phyloP scores from a whole-genome alignment of 2,113 vertebrate species.

The Barnardius zonarius region DNA sequence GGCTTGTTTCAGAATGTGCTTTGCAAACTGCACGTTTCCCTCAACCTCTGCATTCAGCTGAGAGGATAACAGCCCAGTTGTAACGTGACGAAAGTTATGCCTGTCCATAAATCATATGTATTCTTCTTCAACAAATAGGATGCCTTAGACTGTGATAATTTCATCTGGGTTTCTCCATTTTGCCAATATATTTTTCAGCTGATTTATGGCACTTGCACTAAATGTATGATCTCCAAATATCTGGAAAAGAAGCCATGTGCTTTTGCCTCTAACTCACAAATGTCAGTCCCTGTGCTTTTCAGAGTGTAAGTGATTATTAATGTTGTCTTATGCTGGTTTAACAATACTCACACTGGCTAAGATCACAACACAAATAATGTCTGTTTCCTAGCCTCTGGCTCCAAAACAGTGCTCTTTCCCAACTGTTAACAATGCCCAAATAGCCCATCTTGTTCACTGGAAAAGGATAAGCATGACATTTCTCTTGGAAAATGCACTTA shows the following conservation, averaged over 20 bases:
- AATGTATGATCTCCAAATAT: background rate
- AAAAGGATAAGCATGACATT: background rate
- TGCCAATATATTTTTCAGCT: constrained; percentile 3
- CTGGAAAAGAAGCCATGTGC: background rate
- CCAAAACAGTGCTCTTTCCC: background rate
- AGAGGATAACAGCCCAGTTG: background rate
- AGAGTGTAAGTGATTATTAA: constrained; percentile 8
- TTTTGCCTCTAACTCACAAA: constrained; percentile 12
- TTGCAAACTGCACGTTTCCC: background rate
- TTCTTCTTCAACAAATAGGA: background rate
- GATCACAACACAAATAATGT: constrained; percentile 1
- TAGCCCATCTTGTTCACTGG: background rate
- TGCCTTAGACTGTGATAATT: background rate
- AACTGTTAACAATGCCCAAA: background rate
- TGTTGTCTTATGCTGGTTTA: background rate
- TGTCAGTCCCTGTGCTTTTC: background rate
- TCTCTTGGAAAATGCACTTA: background rate
- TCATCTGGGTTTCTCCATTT: background rate
- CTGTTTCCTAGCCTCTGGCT: background rate
- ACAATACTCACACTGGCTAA: constrained; percentile 11
- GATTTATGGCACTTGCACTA: constrained; percentile 10
- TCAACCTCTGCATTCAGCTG: background rate
- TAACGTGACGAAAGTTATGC: background rate
- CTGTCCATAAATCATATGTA: background rate
- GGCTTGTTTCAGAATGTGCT: background rate